Evolutionary conservation across 2,113 vertebrate genomes (phyloP).

Genomic region (Thryonomys swinderianus): DNA sequence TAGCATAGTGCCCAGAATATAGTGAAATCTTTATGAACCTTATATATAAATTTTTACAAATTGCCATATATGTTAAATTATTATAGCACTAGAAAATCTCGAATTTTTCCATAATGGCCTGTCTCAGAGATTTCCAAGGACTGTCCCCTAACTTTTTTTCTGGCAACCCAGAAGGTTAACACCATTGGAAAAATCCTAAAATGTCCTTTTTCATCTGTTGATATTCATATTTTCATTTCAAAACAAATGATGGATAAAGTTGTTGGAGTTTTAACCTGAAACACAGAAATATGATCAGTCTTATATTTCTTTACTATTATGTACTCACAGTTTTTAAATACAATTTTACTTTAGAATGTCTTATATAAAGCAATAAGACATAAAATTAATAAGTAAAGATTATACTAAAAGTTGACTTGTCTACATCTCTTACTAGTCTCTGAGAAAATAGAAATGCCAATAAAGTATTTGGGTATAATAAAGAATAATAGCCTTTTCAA

Average conservation of each 20-base stretch:
- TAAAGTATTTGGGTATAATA: background rate
- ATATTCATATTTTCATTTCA: background rate
- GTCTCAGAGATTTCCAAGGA: background rate
- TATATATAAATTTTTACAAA: constrained; percentile 26
- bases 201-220: background rate
- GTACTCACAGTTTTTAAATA: background rate
- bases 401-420: constrained; percentile 23
- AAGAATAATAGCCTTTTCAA: background rate
- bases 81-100: background rate
- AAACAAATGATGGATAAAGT: background rate
- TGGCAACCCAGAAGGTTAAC: background rate
- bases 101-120: background rate
- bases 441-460: background rate
- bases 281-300: background rate
- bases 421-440: constrained; percentile 21
- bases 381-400: background rate
- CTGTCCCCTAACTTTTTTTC: background rate
- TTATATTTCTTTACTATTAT: background rate
- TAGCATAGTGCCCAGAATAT: background rate
- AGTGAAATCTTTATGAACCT: background rate
- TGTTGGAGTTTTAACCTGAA: background rate
- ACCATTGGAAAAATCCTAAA: background rate
- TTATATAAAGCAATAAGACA: background rate
- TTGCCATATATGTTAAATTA: background rate
- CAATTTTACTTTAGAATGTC: constrained; percentile 11